Evolutionary conservation across 2,113 vertebrate genomes (phyloP).

Genomic region (Phyllopteryx taeniolatus): DNA sequence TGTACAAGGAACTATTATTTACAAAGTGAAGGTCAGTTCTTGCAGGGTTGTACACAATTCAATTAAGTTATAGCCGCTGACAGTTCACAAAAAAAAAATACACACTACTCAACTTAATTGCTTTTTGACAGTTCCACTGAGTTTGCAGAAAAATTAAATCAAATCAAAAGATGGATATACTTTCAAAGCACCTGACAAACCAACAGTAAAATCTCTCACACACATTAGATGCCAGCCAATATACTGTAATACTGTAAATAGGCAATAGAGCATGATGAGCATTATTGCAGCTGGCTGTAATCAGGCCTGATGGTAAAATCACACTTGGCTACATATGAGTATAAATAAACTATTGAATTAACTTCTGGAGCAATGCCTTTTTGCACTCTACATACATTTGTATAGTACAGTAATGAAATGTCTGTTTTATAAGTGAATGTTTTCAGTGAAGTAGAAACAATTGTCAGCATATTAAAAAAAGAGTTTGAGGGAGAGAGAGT

Average conservation of each 20-base stretch:
- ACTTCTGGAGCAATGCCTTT: not conserved
- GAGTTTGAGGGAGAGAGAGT: not conserved
- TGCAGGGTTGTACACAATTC: conserved; percentile 53
- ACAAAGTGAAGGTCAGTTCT: conserved; percentile 72
- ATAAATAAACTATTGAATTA: not conserved
- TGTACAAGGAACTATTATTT: conserved; percentile 58
- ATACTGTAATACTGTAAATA: not conserved
- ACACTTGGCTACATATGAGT: conserved; percentile 15
- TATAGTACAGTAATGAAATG: not conserved
- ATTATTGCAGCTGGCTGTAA: not conserved
- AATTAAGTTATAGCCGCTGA: conserved; percentile 70
- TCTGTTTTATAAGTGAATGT: not conserved
- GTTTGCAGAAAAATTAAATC: conserved; percentile 68
- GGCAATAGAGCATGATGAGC: not conserved
- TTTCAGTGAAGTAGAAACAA: not conserved
- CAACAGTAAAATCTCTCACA: conserved; percentile 17
- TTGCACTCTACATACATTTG: not conserved
- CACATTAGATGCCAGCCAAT: conserved; percentile 26
- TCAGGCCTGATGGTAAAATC: conserved; percentile 20
- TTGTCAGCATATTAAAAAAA: not conserved
- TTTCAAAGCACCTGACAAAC: conserved; percentile 33
- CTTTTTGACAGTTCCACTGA: conserved; percentile 74
- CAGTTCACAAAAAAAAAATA: conserved; percentile 69
- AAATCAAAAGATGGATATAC: conserved; percentile 65
- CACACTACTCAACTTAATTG: conserved; percentile 74